These are phyloP conservation scores for Conopomorpha cramerella DNA, from an alignment of 1,140 invertebrate genomes.

Conservation along the genomic window DNA sequence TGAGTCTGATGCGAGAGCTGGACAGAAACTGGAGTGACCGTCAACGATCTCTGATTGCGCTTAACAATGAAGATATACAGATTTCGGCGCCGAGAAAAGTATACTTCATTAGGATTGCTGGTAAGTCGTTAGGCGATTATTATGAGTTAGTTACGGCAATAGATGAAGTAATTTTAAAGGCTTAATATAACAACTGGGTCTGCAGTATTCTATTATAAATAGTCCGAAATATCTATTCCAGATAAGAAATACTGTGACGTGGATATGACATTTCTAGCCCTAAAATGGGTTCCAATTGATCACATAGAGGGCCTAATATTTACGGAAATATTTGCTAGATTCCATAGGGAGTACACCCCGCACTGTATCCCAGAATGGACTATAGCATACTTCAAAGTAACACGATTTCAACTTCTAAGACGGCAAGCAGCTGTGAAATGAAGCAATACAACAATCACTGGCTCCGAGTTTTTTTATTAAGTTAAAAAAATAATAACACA, in stretches of 20 bases:
- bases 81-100: constrained; percentile 44
- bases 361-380: constrained; percentile 55
- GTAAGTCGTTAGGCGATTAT: no score
- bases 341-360: constrained; percentile 51
- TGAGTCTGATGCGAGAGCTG: constrained; percentile 33
- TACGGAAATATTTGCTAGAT: constrained; percentile 52
- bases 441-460: no score
- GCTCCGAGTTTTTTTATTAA: no score
- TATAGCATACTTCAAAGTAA: constrained; percentile 50
- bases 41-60: constrained; percentile 27
- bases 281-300: constrained; percentile 50
- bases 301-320: constrained; percentile 38
- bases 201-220: no score
- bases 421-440: constrained; percentile 5
- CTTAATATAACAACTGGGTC: no score
- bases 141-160: no score
- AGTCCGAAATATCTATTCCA: no score
- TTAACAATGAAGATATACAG: constrained; percentile 35
- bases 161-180: no score
- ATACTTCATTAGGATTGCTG: constrained; percentile 43
- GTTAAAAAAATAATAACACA: no score
- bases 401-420: constrained; percentile 38
- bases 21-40: constrained; percentile 38
- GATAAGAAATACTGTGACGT: constrained; percentile 55
- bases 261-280: constrained; percentile 51